These are phyloP conservation scores for Bombylius discolor DNA, from an alignment of 2,888 invertebrate genomes.

Conservation along the genomic window DNA sequence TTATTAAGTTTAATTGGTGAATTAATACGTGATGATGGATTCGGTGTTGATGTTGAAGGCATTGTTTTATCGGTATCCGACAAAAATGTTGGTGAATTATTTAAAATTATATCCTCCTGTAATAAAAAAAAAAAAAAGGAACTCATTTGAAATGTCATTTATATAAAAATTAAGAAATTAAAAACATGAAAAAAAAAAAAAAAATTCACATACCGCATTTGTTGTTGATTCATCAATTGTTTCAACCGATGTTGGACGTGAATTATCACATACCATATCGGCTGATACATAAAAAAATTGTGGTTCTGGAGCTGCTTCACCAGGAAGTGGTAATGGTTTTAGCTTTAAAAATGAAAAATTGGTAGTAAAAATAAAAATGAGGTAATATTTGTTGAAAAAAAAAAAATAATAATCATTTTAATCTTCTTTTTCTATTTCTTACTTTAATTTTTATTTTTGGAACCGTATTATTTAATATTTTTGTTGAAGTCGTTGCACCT, in stretches of 20 bases:
- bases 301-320: conserved; percentile 62
- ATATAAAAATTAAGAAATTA: too few species aligned
- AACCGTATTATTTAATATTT: conserved; percentile 23
- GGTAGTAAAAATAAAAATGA: too few species aligned
- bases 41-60: conserved; percentile 7
- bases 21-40: neutral
- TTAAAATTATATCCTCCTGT: conserved; percentile 9
- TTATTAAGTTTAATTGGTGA: neutral
- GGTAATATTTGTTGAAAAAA: neutral
- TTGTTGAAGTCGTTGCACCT: conserved; percentile 13
- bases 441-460: conserved; percentile 74
- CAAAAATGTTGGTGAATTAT: conserved; percentile 1
- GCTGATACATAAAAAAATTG: conserved; percentile 69
- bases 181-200: neutral
- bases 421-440: conserved; percentile 9
- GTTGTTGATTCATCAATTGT: conserved; percentile 29
- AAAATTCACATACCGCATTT: conserved; percentile 10
- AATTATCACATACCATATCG: conserved; percentile 36
- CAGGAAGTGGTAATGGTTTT: conserved; percentile 32
- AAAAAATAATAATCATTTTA: neutral
- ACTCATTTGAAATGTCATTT: too few species aligned
- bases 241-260: conserved; percentile 34
- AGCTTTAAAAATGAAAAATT: conserved; percentile 17
- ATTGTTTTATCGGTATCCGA: conserved; percentile 1
- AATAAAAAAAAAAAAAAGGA: neutral